Evolutionary conservation across 1,140 invertebrate genomes (phyloP).

Genomic region (Augochlora pura): DNA sequence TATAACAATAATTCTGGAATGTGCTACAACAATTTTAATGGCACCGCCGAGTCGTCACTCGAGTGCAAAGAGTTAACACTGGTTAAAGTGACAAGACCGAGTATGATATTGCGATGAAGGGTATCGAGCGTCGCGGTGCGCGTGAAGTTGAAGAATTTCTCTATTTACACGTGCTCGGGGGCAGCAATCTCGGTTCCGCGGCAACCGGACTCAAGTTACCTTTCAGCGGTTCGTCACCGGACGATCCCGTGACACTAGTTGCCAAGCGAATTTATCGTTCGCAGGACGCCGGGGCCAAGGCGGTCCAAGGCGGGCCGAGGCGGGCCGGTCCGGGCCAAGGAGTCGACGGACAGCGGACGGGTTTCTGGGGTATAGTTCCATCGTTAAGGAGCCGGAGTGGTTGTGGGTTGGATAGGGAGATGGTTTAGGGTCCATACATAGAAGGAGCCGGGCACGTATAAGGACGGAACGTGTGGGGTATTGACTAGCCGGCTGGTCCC

Average conservation of each 20-base stretch:
- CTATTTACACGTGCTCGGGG: neutral
- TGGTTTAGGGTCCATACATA: slow-evolving; percentile 65
- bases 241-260: slow-evolving; percentile 52
- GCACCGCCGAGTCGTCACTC: no score
- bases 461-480: slow-evolving; percentile 71
- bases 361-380: slow-evolving; percentile 62
- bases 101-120: no score
- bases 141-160: neutral
- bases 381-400: slow-evolving; percentile 66
- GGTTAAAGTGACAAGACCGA: no score
- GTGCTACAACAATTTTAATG: no score
- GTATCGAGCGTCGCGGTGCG: neutral
- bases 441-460: slow-evolving; percentile 62
- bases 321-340: neutral
- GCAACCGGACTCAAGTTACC: neutral
- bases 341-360: slow-evolving; percentile 22
- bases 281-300: slow-evolving; percentile 44
- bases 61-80: no score
- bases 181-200: no score
- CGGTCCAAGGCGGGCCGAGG: slow-evolving; percentile 18
- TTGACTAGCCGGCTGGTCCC: slow-evolving; percentile 75
- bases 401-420: slow-evolving; percentile 63
- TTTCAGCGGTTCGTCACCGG: slow-evolving; percentile 14
- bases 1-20: no score
- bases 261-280: slow-evolving; percentile 70